Evolutionary conservation across 2,888 invertebrate genomes (phyloP).

Genomic region (Arrhopalites spinosus): DNA sequence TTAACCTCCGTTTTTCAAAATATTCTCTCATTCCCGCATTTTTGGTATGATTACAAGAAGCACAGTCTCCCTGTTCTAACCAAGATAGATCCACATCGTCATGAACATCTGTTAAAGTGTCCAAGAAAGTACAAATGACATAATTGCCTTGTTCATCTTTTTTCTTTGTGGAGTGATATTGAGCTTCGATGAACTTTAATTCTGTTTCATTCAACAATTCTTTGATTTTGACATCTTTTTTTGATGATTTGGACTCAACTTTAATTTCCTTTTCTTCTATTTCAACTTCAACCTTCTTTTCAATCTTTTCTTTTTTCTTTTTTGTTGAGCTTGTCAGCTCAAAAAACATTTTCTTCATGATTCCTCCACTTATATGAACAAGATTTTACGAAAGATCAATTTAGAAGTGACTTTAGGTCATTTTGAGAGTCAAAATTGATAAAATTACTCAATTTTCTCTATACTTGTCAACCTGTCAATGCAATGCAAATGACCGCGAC

Average conservation of each 20-base stretch:
- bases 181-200: conserved; percentile 1
- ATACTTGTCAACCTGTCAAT: too few species aligned
- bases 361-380: too few species aligned
- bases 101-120: neutral
- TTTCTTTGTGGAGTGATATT: neutral
- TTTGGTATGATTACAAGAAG: neutral
- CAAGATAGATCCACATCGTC: conserved; percentile 10
- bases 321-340: conserved; percentile 11
- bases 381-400: too few species aligned
- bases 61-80: conserved; percentile 12
- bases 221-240: neutral
- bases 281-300: neutral
- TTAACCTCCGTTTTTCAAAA: conserved; percentile 21
- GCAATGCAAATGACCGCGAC: too few species aligned
- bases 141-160: neutral
- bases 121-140: conserved; percentile 11
- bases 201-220: conserved; percentile 12
- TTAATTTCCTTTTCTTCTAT: neutral
- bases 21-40: conserved; percentile 20
- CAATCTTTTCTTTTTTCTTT: conserved; percentile 12
- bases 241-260: neutral
- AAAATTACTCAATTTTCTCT: too few species aligned
- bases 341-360: conserved; percentile 22
- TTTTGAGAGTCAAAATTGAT: too few species aligned
- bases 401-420: too few species aligned